A percentile compares a stretch with the other conserved stretches of the same genome.
These are phyloP conservation scores for Borostomias antarcticus DNA, from an alignment of 2,797 vertebrate genomes.

Conservation along the genomic window DNA sequence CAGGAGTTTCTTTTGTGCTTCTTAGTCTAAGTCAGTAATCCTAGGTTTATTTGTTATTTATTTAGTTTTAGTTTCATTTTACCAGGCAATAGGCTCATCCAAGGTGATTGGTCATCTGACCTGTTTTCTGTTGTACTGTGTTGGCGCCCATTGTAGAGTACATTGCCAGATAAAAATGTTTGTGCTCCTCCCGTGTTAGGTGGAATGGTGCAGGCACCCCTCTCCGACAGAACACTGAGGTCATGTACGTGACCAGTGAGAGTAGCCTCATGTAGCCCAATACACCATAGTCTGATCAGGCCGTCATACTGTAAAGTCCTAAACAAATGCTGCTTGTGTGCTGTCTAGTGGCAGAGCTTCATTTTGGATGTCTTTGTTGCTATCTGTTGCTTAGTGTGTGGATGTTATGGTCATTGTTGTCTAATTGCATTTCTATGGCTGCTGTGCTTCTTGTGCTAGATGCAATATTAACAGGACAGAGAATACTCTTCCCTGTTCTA, in stretches of 20 bases:
- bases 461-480: no score
- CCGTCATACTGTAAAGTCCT: neutral
- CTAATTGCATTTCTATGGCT: constrained; percentile 20
- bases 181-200: constrained; percentile 88
- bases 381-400: constrained; percentile 37
- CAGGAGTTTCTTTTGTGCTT: neutral
- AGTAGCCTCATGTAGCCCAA: constrained; percentile 34
- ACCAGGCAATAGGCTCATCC: neutral
- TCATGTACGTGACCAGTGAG: constrained; percentile 87
- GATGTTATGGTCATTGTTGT: constrained; percentile 16
- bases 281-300: neutral
- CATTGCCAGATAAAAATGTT: constrained; percentile 55
- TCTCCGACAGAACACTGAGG: constrained; percentile 87
- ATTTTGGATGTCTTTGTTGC: constrained; percentile 21
- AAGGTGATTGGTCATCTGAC: neutral
- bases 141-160: constrained; percentile 11
- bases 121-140: neutral
- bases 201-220: constrained; percentile 94
- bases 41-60: neutral
- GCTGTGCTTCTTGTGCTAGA: no score
- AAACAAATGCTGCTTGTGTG: constrained; percentile 38
- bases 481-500: neutral
- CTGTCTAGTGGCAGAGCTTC: constrained; percentile 35
- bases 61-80: neutral
- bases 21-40: no score